Conservation (phyloP, 2,113 vertebrate species). For the Notechis scutatus region DNA sequence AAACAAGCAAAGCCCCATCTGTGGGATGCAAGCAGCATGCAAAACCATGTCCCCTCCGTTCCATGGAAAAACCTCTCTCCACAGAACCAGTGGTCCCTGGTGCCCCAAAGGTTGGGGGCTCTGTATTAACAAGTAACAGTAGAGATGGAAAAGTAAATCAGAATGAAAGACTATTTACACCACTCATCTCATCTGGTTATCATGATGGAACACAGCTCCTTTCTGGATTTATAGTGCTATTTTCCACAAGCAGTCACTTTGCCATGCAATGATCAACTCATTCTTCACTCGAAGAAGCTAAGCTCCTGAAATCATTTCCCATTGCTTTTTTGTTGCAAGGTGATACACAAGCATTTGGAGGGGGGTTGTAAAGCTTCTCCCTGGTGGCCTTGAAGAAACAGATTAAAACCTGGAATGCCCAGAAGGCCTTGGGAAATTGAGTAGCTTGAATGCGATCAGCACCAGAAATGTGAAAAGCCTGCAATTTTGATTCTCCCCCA, state of each 20-base stretch:
- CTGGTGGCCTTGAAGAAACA: not conserved
- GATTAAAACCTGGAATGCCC: not conserved
- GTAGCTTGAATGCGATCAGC: not conserved
- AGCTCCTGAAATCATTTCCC: not conserved
- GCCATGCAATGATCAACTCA: not conserved
- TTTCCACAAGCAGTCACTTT: not conserved
- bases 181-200: not conserved
- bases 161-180: not conserved
- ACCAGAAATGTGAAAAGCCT: not conserved
- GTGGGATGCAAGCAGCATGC: no score
- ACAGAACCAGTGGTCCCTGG: no score
- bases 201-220: not conserved
- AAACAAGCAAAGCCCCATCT: no score
- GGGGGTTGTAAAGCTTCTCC: not conserved
- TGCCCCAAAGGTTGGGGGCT: no score
- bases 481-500: not conserved
- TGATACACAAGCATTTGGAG: not conserved
- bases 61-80: no score
- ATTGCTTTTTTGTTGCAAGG: not conserved
- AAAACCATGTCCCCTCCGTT: no score
- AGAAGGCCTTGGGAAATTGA: not conserved
- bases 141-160: not conserved
- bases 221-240: not conserved
- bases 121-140: not conserved
- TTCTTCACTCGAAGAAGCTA: not conserved